Evolutionary conservation across 2,888 invertebrate species (phyloP).

Genomic region (Scrobipalpa costella): DNA sequence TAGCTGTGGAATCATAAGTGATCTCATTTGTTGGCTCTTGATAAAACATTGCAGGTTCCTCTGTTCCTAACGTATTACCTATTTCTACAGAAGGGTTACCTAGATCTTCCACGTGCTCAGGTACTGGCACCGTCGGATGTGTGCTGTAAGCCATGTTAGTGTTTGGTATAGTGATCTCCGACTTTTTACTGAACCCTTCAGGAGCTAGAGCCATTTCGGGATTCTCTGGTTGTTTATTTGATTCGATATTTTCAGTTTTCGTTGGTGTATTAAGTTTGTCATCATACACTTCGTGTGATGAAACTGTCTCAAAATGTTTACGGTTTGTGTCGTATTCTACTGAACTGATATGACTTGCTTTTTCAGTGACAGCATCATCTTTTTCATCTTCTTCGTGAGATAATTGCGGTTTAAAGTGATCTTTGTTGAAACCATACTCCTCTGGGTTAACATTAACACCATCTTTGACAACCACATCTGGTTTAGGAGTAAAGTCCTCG

Average conservation of each 20-base stretch:
- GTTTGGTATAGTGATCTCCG: background rate
- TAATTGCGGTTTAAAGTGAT: background rate
- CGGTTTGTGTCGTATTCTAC: constrained; percentile 1
- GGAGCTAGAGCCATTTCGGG: background rate
- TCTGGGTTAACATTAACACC: constrained; percentile 41
- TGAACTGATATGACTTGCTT: background rate
- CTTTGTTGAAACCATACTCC: constrained; percentile 28
- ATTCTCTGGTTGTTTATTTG: background rate
- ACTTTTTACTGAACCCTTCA: background rate
- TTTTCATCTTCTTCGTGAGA: background rate
- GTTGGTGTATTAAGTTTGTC: background rate
- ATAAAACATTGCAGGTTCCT: constrained; percentile 45
- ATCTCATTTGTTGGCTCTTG: constrained; percentile 46
- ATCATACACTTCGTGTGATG: background rate
- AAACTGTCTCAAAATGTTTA: background rate
- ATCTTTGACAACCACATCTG: constrained; percentile 37
- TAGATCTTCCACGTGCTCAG: constrained; percentile 2
- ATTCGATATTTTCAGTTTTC: background rate
- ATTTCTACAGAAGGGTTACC: constrained; percentile 37
- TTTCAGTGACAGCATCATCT: background rate
- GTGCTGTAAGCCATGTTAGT: background rate
- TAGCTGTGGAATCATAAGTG: constrained; percentile 28
- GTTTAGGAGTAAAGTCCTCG: constrained; percentile 41
- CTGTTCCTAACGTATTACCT: constrained; percentile 47
- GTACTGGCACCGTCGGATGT: background rate